These are phyloP conservation scores for Oreochromis spilurus DNA, from an alignment of 2,113 vertebrate genomes.

Conservation along the genomic window DNA sequence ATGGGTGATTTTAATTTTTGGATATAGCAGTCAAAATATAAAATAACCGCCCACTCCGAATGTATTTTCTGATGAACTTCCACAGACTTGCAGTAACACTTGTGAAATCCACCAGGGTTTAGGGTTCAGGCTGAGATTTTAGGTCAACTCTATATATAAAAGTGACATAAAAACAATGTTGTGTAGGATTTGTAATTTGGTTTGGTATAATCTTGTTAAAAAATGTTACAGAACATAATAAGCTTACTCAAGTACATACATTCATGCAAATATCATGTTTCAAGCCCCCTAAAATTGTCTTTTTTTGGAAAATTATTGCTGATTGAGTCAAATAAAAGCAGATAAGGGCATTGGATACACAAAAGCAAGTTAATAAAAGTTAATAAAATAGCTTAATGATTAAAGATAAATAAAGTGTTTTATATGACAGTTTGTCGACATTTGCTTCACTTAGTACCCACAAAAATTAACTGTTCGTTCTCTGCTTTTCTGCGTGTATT, in stretches of 20 bases:
- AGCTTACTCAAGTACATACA: not conserved
- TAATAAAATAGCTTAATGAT: not conserved
- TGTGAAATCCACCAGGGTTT: not conserved
- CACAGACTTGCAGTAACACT: not conserved
- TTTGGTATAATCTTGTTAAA: not conserved
- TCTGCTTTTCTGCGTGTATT: not conserved
- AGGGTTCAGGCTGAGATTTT: not conserved
- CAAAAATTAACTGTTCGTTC: not conserved
- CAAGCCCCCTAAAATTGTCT: not conserved
- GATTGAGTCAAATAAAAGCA: not conserved
- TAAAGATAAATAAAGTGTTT: not conserved
- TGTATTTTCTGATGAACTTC: not conserved
- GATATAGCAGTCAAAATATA: conserved; percentile 13
- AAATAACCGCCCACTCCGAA: not conserved
- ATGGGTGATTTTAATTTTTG: not conserved
- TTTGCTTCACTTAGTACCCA: not conserved
- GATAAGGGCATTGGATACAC: not conserved
- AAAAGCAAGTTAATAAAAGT: not conserved
- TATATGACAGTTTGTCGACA: not conserved
- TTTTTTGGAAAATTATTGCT: not conserved
- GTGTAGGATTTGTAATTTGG: not conserved
- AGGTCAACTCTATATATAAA: not conserved
- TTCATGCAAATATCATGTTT: not conserved
- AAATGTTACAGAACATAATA: not conserved
- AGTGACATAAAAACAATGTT: not conserved